Evolutionary conservation across 1,140 invertebrate genomes (phyloP), one percentile per base, ranked within the genome.

Genomic region (Archivesica marissinica): DNA sequence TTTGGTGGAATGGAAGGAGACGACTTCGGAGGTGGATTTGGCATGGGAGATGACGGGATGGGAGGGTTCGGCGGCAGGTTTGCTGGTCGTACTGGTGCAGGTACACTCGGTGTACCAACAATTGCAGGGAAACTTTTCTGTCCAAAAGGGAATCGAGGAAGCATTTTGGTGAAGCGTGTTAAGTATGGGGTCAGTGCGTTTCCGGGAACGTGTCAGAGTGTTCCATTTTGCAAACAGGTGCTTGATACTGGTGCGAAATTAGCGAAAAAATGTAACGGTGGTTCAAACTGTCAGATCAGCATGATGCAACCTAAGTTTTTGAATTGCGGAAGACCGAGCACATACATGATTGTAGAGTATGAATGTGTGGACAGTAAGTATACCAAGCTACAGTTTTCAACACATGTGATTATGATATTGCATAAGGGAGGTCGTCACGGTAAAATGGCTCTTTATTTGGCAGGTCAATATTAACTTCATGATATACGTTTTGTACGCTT

Each of bases 281-380:
- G 54, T 15, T 61, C 70, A 15, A 25, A 25, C 7, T 84, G 82
- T 35, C 25, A 30, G 13, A 41, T 84, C 39, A 77, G 38, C 17
- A 30, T 47, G 15, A 17, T 84, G 20, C 30, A 30, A 25, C 82
- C 82, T 1, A 61, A 64, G 28, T 47, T 76, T 25, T 50, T 84
- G 25, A 77, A 66, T 47, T 84, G 82, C 20, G 72, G 82, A 30
- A 23, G 41, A 38, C 41, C n/a, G 15, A 84, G 82, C 33, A 84
- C 59, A 35, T 84, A 84, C 39, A 84, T 84, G 59, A 23, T 64
- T 38, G 72, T 84, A 3, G 82, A 84, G 50, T 84, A 84, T 68
- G 82, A 84, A 76, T 84, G 82, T 35, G 30, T 84, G 6, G 70
- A 76, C 33, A 77, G 82, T 84, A 84, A 84, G 82, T 75, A 82